These are phyloP conservation scores for Thera obeliscata DNA, from an alignment of 2,888 invertebrate genomes.

Conservation along the genomic window DNA sequence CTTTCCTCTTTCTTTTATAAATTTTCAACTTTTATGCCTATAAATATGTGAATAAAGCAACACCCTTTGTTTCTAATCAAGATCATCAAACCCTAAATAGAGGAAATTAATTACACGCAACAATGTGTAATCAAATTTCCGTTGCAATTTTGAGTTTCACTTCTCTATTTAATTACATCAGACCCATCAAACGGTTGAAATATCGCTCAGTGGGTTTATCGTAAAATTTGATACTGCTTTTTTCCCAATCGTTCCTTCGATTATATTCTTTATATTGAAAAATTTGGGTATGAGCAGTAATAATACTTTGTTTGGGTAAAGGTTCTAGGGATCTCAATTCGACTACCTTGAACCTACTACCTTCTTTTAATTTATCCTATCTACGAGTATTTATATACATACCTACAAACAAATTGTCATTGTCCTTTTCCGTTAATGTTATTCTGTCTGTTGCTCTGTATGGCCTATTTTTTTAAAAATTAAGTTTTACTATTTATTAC, in stretches of 20 bases:
- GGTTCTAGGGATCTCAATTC: not conserved
- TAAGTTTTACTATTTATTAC: too few species aligned
- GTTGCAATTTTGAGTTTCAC: not conserved
- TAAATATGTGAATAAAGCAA: too few species aligned
- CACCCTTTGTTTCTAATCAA: too few species aligned
- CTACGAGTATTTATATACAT: too few species aligned
- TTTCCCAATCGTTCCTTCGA: slow-evolving; percentile 28
- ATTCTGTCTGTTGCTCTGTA: too few species aligned
- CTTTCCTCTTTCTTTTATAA: too few species aligned
- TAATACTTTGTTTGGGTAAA: slow-evolving; percentile 15
- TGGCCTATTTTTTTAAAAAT: too few species aligned
- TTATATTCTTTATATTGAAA: slow-evolving; percentile 24
- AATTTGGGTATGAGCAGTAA: slow-evolving; percentile 25
- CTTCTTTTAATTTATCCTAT: too few species aligned
- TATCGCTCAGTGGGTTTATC: slow-evolving; percentile 37
- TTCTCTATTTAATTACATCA: slow-evolving; percentile 2
- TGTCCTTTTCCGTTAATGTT: too few species aligned
- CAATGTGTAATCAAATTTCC: not conserved
- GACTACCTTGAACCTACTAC: not conserved
- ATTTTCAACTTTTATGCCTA: too few species aligned
- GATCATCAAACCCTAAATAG: too few species aligned
- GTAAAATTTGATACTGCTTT: slow-evolving; percentile 51
- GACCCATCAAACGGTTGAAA: slow-evolving; percentile 19
- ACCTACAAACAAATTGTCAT: too few species aligned
- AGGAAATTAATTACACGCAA: not conserved